Conservation (phyloP, 2,797 vertebrate species). For the Pangasius djambal region DNA sequence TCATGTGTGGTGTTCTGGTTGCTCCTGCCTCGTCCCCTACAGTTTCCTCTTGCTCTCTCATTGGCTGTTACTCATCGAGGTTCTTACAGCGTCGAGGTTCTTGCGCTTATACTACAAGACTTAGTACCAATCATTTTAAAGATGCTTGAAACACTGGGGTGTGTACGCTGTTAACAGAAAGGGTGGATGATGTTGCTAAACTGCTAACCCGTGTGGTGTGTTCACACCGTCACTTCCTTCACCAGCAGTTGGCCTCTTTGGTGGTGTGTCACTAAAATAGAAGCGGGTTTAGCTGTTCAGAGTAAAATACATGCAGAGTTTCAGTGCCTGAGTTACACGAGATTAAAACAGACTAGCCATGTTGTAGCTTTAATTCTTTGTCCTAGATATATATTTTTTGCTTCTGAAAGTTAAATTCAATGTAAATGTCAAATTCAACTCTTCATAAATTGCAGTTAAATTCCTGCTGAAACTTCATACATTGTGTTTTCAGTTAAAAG, state of each 20-base stretch:
- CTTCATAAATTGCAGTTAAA: neutral
- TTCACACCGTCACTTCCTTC: neutral
- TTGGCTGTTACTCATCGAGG: conserved; percentile 12
- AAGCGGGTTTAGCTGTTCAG: neutral
- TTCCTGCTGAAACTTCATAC: neutral
- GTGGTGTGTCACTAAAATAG: conserved; percentile 1
- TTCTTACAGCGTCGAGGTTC: neutral
- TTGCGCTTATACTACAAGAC: neutral
- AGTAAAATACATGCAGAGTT: neutral
- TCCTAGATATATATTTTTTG: too few relatives aligned
- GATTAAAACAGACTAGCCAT: neutral
- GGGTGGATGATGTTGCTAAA: neutral
- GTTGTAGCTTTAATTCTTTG: neutral
- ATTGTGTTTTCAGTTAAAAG: too few relatives aligned
- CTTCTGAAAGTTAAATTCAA: too few relatives aligned
- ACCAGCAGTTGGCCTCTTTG: neutral
- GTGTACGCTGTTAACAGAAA: neutral
- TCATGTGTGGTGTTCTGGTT: neutral
- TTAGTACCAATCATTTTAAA: neutral
- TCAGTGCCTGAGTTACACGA: neutral
- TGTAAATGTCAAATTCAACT: neutral
- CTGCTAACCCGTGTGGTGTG: neutral
- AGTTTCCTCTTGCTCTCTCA: conserved; percentile 9
- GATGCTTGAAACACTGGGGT: neutral
- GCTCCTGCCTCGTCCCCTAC: neutral